Percentiles rank a stretch among this genome's conserved stretches.
These are phyloP conservation scores for Stegodyphus dumicola DNA, from an alignment of 1,140 invertebrate species.

Conservation along the genomic window DNA sequence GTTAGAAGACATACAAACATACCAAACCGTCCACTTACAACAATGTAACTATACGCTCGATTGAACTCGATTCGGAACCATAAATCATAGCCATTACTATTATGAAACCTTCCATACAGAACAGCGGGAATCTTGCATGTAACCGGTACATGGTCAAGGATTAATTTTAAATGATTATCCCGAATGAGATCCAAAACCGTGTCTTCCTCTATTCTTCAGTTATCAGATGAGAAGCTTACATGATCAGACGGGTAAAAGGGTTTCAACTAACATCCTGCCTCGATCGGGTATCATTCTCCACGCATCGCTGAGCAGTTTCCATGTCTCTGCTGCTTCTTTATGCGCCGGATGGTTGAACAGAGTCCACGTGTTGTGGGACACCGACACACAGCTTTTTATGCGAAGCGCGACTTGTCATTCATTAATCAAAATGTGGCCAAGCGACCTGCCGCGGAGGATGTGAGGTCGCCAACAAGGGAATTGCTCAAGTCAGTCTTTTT, in stretches of 20 bases:
- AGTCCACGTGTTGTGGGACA: conserved; percentile 49
- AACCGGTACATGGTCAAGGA: conserved; percentile 50
- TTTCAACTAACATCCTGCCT: conserved; percentile 44
- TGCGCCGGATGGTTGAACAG: conserved; percentile 32
- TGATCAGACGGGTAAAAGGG: conserved; percentile 4
- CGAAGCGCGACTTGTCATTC: conserved; percentile 21
- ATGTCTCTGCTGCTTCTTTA: neutral
- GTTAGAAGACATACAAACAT: neutral
- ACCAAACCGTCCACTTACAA: conserved; percentile 4
- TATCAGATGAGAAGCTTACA: conserved; percentile 33
- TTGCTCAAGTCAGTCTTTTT: neutral
- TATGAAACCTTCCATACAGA: conserved; percentile 4
- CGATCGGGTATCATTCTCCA: conserved; percentile 41
- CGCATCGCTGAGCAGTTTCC: conserved; percentile 16
- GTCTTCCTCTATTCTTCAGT: conserved; percentile 49
- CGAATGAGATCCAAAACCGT: conserved; percentile 1
- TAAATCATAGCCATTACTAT: conserved; percentile 51
- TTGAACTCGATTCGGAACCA: conserved; percentile 35
- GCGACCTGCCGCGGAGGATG: conserved; percentile 8
- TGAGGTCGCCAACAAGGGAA: too few species aligned
- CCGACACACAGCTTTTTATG: conserved; percentile 28
- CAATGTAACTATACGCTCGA: conserved; percentile 52
- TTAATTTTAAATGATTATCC: conserved; percentile 56
- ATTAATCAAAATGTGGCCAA: conserved; percentile 31
- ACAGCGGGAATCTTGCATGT: conserved; percentile 24